Conservation (phyloP, 2,113 vertebrate genomes). For the Limnothrissa miodon region DNA sequence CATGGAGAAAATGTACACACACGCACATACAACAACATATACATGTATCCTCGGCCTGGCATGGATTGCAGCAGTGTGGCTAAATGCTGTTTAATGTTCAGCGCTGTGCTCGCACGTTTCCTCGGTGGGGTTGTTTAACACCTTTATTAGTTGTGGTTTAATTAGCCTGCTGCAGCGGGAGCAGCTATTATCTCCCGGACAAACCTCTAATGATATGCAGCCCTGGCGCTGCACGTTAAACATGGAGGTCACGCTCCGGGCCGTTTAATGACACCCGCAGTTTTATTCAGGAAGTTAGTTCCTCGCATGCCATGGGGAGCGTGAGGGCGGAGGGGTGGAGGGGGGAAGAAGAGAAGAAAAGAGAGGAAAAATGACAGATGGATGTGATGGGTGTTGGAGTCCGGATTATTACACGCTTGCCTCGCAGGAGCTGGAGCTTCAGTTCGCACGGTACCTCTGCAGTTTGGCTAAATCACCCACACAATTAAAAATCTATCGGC, state of each 20-base stretch:
- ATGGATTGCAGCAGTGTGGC: background rate
- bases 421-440: background rate
- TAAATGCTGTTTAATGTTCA: conserved; percentile 24
- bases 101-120: background rate
- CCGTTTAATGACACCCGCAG: conserved; percentile 23
- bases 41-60: background rate
- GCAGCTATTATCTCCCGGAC: conserved; percentile 26
- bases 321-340: background rate
- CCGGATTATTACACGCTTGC: background rate
- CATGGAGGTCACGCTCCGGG: conserved; percentile 13
- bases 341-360: background rate
- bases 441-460: background rate
- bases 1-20: background rate
- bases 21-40: background rate
- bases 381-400: background rate
- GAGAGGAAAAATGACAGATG: background rate
- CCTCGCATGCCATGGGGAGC: background rate
- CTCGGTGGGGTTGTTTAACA: background rate
- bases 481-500: background rate
- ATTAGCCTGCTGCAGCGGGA: conserved; percentile 19
- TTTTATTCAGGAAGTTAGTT: conserved; percentile 34
- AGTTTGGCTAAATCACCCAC: background rate
- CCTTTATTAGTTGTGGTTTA: conserved; percentile 32
- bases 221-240: background rate
- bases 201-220: conserved; percentile 12